These are phyloP conservation scores for Fistularia tabacaria DNA, from an alignment of 2,797 vertebrate species.

Conservation along the genomic window DNA sequence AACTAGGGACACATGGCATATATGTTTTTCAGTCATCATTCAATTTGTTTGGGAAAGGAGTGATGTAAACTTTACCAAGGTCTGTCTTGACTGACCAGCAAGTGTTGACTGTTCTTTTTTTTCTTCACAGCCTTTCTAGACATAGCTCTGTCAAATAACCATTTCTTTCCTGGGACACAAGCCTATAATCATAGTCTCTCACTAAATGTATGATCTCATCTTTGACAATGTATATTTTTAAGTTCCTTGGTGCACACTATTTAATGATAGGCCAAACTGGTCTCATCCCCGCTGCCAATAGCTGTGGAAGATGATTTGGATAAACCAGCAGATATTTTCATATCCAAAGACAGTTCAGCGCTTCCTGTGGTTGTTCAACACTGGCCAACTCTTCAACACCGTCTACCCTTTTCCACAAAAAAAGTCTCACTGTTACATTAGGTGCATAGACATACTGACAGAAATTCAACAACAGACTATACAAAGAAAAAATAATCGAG, in stretches of 20 bases:
- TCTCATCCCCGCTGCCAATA: constrained; percentile 44
- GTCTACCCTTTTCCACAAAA: too few relatives aligned
- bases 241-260: constrained; percentile 58
- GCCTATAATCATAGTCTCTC: constrained; percentile 71
- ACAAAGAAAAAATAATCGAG: too few relatives aligned
- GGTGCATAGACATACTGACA: too few relatives aligned
- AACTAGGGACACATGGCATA: constrained; percentile 24
- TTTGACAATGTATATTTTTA: constrained; percentile 64
- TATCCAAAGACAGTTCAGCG: constrained; percentile 32
- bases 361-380: constrained; percentile 12
- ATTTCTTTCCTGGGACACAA: constrained; percentile 72
- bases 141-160: constrained; percentile 72
- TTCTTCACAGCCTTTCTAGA: constrained; percentile 50
- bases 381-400: background rate
- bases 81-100: constrained; percentile 25
- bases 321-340: constrained; percentile 44
- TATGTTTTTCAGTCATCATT: constrained; percentile 28
- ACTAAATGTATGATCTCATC: constrained; percentile 69
- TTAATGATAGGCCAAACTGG: constrained; percentile 70
- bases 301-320: constrained; percentile 42
- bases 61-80: constrained; percentile 31
- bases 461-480: too few relatives aligned
- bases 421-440: too few relatives aligned
- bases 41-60: constrained; percentile 31
- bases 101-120: constrained; percentile 45